These are phyloP conservation scores for Manacus vitellinus DNA, from an alignment of 2,113 vertebrate genomes.

Conservation along the genomic window DNA sequence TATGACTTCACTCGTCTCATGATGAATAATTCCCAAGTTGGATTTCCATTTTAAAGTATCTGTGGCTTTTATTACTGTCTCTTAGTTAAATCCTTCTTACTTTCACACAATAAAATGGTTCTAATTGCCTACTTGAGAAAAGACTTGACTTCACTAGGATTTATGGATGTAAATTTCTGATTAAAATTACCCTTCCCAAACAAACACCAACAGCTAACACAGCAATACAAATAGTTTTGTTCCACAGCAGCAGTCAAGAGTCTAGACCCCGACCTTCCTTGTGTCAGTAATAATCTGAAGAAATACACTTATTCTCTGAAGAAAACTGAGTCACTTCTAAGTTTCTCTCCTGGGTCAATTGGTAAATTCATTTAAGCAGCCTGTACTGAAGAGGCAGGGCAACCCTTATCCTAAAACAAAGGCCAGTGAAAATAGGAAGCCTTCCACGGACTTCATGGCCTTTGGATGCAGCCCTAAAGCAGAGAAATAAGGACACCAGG, in stretches of 20 bases:
- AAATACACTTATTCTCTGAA: not conserved
- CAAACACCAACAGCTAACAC: not conserved
- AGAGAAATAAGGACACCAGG: not conserved
- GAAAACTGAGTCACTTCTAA: not conserved
- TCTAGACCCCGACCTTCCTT: not conserved
- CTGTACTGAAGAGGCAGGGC: not conserved
- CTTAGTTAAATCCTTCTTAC: not conserved
- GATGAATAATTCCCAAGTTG: not conserved
- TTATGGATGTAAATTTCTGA: not conserved
- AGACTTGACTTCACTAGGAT: not conserved
- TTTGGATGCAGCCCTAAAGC: not conserved
- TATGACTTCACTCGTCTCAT: not conserved
- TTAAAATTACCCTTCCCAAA: not conserved
- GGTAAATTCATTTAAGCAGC: not conserved
- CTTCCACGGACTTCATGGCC: not conserved
- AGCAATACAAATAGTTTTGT: not conserved
- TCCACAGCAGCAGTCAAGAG: not conserved
- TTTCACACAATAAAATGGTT: not conserved
- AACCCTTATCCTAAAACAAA: not conserved
- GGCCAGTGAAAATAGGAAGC: not conserved
- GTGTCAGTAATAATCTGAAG: not conserved
- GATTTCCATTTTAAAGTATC: not conserved
- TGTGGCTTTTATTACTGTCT: not conserved
- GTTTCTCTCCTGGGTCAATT: not conserved
- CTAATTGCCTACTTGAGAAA: not conserved